These are phyloP conservation scores for Bucco capensis DNA, from an alignment of 2,113 vertebrate species.

Conservation along the genomic window DNA sequence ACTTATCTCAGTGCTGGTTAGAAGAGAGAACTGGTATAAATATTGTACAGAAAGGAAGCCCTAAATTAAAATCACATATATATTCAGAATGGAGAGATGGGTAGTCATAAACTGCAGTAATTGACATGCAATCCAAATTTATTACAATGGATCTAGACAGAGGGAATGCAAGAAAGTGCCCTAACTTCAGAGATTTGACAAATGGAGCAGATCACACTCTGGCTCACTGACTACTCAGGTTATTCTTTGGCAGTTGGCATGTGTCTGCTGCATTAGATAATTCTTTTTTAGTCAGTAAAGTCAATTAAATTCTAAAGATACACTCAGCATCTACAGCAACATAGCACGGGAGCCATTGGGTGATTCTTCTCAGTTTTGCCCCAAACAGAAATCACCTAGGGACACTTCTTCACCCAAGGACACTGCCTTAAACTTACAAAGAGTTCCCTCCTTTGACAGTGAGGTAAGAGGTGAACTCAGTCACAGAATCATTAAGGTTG, in stretches of 20 bases:
- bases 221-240: slow-evolving; percentile 28
- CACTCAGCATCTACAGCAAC: neutral
- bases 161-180: slow-evolving; percentile 32
- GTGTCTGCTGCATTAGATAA: neutral
- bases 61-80: slow-evolving; percentile 70
- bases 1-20: slow-evolving; percentile 40
- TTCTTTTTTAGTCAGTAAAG: neutral
- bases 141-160: slow-evolving; percentile 61
- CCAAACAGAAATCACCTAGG: neutral
- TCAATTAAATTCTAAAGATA: neutral
- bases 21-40: slow-evolving; percentile 61
- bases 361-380: neutral
- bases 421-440: neutral
- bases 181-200: slow-evolving; percentile 64
- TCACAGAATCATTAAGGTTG: no score
- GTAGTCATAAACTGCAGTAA: slow-evolving; percentile 71
- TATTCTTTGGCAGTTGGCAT: slow-evolving; percentile 20
- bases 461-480: neutral
- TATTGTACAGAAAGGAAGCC: slow-evolving; percentile 54
- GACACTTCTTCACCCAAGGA: neutral
- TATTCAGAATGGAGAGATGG: slow-evolving; percentile 58
- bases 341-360: neutral
- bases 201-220: neutral
- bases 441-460: neutral
- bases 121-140: slow-evolving; percentile 72